These are phyloP conservation scores for Uropsilus gracilis DNA, from an alignment of 2,113 vertebrate species.

Conservation along the genomic window DNA sequence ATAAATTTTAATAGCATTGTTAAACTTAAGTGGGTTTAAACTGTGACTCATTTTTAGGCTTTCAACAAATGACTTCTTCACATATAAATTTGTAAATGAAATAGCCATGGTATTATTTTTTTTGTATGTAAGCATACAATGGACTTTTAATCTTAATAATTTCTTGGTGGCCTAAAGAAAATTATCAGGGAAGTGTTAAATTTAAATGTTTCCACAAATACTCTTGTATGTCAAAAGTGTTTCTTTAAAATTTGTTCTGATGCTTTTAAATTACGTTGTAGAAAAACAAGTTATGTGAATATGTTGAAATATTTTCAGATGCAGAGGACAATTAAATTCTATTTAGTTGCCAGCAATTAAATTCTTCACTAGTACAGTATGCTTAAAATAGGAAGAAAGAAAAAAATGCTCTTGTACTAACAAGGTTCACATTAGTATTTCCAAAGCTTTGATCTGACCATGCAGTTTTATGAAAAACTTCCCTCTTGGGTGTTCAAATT, in stretches of 20 bases:
- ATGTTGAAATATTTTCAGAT: constrained; percentile 31
- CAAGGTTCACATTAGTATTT: constrained; percentile 14
- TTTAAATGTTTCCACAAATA: constrained; percentile 51
- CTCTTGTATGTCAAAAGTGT: neutral
- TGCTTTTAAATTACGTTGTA: constrained; percentile 14
- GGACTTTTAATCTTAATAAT: constrained; percentile 44
- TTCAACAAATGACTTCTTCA: constrained; percentile 59
- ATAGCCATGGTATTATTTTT: neutral
- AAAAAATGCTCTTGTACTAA: constrained; percentile 36
- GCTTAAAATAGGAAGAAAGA: neutral
- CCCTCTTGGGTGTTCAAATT: neutral
- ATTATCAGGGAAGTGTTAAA: neutral
- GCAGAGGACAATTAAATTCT: neutral
- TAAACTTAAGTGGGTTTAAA: constrained; percentile 80
- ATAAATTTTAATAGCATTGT: constrained; percentile 78
- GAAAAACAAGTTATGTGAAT: neutral
- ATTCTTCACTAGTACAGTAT: neutral
- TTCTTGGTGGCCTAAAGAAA: constrained; percentile 41
- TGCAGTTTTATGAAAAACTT: neutral
- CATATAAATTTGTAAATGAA: constrained; percentile 37
- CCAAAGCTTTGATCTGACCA: neutral
- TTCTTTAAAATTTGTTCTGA: constrained; percentile 17
- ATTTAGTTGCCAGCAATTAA: neutral
- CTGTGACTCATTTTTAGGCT: constrained; percentile 58
- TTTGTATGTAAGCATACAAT: constrained; percentile 8